phyloP scores from a whole-genome alignment of 2,888 invertebrate genomes.

The Lasioglossum marginatum region DNA sequence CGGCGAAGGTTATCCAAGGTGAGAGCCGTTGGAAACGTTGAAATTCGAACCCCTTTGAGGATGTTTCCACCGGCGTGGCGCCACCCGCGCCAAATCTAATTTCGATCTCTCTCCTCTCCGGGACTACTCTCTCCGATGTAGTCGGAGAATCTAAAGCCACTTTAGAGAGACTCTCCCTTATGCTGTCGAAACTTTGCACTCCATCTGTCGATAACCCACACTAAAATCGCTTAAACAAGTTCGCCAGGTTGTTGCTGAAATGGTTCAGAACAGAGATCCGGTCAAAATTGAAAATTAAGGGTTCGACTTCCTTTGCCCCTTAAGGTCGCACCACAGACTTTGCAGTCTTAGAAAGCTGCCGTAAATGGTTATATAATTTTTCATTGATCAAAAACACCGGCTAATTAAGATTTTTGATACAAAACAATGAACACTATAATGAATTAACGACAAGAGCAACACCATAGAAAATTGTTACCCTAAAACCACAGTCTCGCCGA shows the following conservation, averaged over 20 bases:
- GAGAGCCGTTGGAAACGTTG: slow-evolving; percentile 51
- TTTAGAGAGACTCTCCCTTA: slow-evolving; percentile 40
- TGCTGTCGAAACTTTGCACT: slow-evolving; percentile 51
- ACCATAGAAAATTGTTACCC: no score
- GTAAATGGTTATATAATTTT: no score
- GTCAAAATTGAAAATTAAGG: neutral
- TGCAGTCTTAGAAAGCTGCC: neutral
- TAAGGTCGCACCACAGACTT: neutral
- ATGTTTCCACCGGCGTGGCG: slow-evolving; percentile 26
- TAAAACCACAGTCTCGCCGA: no score
- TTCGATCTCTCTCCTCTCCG: slow-evolving; percentile 59
- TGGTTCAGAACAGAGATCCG: neutral
- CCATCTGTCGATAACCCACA: slow-evolving; percentile 23
- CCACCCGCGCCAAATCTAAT: slow-evolving; percentile 62
- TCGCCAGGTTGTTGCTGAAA: neutral
- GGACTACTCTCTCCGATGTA: neutral
- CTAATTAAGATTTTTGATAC: no score
- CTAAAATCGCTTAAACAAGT: slow-evolving; percentile 30
- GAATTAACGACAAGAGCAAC: no score
- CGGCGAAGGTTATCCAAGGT: slow-evolving; percentile 50
- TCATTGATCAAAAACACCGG: no score
- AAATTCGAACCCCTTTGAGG: slow-evolving; percentile 66
- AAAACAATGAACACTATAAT: no score
- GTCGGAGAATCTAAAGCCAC: slow-evolving; percentile 41
- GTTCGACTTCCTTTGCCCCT: neutral